Conservation (phyloP, 2,113 vertebrate genomes). For the Callocephalon fimbriatum region DNA sequence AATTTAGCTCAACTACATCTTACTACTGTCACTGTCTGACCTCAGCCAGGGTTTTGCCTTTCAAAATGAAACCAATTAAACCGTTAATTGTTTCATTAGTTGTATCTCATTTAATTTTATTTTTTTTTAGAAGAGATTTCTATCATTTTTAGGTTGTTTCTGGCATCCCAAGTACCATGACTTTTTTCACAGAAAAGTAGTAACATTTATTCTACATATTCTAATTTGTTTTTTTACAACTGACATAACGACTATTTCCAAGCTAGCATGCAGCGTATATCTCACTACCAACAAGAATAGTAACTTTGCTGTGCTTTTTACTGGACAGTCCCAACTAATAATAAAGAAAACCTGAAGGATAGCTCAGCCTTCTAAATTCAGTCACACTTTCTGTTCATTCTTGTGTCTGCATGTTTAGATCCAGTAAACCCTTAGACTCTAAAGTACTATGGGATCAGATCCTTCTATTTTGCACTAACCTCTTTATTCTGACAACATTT, state of each 20-base stretch:
- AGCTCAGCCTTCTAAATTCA: not conserved
- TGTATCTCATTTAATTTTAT: not conserved
- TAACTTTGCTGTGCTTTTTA: not conserved
- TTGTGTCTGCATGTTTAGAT: not conserved
- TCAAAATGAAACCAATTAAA: not conserved
- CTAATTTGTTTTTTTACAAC: not conserved
- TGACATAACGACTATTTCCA: not conserved
- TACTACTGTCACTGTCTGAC: not conserved
- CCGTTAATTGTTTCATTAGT: not conserved
- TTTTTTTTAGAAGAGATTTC: not conserved
- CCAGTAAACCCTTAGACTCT: not conserved
- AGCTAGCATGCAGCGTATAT: not conserved
- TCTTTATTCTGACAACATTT: not conserved
- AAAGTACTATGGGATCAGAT: not conserved
- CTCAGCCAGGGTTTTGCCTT: not conserved
- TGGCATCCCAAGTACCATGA: not conserved
- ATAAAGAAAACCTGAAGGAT: not conserved
- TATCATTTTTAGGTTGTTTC: not conserved
- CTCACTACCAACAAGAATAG: not conserved
- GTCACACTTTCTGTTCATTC: not conserved
- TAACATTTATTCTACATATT: not conserved
- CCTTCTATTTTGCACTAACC: not conserved
- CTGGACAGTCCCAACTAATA: not conserved
- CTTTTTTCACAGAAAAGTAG: not conserved
- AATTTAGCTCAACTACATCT: not conserved